Base-by-base conservation (phyloP, 2,797 vertebrate genomes). In the Trematomus bernacchii region DNA sequence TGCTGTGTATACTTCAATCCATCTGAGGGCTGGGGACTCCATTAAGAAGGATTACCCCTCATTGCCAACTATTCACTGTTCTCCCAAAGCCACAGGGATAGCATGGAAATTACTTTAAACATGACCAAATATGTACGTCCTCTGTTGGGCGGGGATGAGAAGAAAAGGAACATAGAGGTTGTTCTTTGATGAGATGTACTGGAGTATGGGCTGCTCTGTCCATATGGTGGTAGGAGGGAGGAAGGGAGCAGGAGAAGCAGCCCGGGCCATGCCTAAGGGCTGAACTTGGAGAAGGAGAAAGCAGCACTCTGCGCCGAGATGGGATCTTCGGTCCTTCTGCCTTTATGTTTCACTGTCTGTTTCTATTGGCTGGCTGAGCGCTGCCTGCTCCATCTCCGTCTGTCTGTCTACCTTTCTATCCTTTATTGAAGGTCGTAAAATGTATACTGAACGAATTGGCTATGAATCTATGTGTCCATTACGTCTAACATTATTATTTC, bases 211-310 rank as follows among this genome's bases (percentile, higher is more conserved):
- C 85, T 73, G 73, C 70, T 86, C 85, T 47, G 91, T 87, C 93
- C 93, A 93, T 93, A 93, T 93, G 93, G 92, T 73, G 83, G 66
- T 81, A 27, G 59, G 85, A 89, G 74, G 84, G 85, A 87, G 82
- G 84, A 86, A 84, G 86, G 79, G 86, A 92, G 86, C 86, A 72
- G 78, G 76, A 82, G 90, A 80, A 81, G 66, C 83, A 85, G 93
- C 86, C 86, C 27, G 79, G 91, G 92, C 91, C 88, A 91, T 81
- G 91, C 91, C 92, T 85, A 8, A 87, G 87, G 92, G 88, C 84
- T 73, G 55, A 81, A 85, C 89, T 80, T 57, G 73, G 76, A 88
- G 86, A 79, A 68, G 81, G 80, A 79, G 80, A 80, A 78, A 79
- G 84, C 84, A 84, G 79, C 79, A 71, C 80, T 87, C 76, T 72